Evolutionary conservation across 2,113 vertebrate species (phyloP).

Genomic region (Sander vitreus): DNA sequence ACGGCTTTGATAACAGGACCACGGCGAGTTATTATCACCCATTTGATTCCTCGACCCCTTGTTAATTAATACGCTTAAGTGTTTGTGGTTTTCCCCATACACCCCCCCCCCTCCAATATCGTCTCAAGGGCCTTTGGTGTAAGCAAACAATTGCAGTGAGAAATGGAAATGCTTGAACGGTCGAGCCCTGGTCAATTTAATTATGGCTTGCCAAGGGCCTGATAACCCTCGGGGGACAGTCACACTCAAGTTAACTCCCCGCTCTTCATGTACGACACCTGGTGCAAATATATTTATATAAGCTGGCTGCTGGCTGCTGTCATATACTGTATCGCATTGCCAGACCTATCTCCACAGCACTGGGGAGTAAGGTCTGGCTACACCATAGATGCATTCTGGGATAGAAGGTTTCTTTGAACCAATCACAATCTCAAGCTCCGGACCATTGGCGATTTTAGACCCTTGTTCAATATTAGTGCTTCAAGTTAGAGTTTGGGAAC

Average conservation of each 20-base stretch:
- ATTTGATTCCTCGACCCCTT: slow-evolving; percentile 22
- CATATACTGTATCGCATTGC: no score
- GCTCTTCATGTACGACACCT: not conserved
- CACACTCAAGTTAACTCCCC: not conserved
- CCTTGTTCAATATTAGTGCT: no score
- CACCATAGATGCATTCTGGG: no score
- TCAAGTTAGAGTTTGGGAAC: no score
- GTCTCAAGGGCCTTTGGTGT: slow-evolving; percentile 30
- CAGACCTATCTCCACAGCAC: no score
- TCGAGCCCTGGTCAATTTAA: slow-evolving; percentile 67
- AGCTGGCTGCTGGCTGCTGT: no score
- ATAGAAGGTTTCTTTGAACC: no score
- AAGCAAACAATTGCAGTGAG: slow-evolving; percentile 39
- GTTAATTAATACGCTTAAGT: slow-evolving; percentile 42
- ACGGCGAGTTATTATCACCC: slow-evolving; percentile 24
- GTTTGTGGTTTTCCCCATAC: no score
- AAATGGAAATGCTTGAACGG: slow-evolving; percentile 30
- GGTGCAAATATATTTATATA: not conserved
- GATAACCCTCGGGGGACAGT: slow-evolving; percentile 17
- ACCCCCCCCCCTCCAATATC: not conserved
- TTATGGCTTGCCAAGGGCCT: slow-evolving; percentile 49
- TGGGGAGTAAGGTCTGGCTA: no score
- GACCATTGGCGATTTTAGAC: no score
- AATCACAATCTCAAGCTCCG: no score
- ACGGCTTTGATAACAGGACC: slow-evolving; percentile 8